phyloP scores from a whole-genome alignment of 2,113 vertebrate genomes.

The Xiphorhynchus elegans region DNA sequence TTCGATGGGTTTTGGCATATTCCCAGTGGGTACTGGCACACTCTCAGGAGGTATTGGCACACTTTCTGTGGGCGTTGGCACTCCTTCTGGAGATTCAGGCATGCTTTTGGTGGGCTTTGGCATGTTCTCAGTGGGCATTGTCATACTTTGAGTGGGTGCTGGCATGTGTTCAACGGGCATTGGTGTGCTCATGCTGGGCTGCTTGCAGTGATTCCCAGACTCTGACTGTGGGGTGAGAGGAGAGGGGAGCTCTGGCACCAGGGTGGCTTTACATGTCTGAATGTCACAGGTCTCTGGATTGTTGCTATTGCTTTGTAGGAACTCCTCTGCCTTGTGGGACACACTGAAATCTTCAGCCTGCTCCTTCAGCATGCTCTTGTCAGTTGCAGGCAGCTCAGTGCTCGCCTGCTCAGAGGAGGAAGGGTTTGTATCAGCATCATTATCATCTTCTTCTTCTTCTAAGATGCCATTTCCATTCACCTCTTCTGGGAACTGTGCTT shows the following conservation, averaged over 20 bases:
- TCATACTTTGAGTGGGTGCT: background rate
- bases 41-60: background rate
- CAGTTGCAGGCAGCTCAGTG: background rate
- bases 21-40: background rate
- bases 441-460: conserved; percentile 56
- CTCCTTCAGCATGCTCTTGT: conserved; percentile 78
- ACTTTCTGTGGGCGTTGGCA: background rate
- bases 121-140: rapidly evolving
- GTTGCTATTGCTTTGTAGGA: background rate
- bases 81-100: rapidly evolving
- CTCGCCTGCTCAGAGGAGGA: background rate
- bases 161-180: background rate
- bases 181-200: background rate
- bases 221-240: background rate
- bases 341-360: conserved; percentile 79
- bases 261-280: rapidly evolving
- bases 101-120: background rate
- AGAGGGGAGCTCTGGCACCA: background rate
- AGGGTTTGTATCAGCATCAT: background rate
- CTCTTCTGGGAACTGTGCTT: conserved; percentile 73
- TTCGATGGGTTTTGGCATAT: background rate
- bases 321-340: conserved; percentile 49
- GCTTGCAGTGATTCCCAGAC: background rate
- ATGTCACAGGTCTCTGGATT: background rate
- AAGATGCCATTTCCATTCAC: conserved; percentile 28